These are phyloP conservation scores for Oreochromis grahami DNA, from an alignment of 2,797 vertebrate genomes.

Conservation along the genomic window DNA sequence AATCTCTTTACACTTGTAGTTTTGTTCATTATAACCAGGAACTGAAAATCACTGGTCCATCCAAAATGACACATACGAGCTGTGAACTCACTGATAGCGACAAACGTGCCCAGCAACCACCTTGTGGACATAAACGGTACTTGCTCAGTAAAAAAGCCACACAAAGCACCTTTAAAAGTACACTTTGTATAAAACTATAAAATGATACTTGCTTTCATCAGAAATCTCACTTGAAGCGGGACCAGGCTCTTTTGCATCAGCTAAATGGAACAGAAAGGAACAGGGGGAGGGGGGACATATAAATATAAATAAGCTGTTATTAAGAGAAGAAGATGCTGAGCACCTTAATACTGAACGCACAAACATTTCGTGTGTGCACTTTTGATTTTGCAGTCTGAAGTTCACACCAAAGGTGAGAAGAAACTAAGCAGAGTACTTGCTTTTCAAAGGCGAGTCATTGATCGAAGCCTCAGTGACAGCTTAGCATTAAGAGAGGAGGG, in stretches of 20 bases:
- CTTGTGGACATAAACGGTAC: background rate
- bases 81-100: background rate
- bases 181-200: background rate
- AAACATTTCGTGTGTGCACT: background rate
- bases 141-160: background rate
- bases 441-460: slow-evolving; percentile 77
- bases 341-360: background rate
- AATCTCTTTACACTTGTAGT: background rate
- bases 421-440: slow-evolving; percentile 71
- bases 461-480: slow-evolving; percentile 74
- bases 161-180: slow-evolving; percentile 19
- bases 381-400: background rate
- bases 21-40: background rate
- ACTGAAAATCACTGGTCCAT: background rate
- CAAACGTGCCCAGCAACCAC: background rate
- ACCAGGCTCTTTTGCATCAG: slow-evolving; percentile 58
- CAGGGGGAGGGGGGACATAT: background rate
- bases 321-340: background rate
- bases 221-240: slow-evolving; percentile 67
- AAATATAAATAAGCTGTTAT: slow-evolving; percentile 11
- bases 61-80: background rate
- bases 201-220: slow-evolving; percentile 78
- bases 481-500: slow-evolving; percentile 56
- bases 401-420: background rate
- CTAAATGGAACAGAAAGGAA: slow-evolving; percentile 57